Conservation (phyloP, 2,888 invertebrate species). For the Leistus spinibarbis region DNA sequence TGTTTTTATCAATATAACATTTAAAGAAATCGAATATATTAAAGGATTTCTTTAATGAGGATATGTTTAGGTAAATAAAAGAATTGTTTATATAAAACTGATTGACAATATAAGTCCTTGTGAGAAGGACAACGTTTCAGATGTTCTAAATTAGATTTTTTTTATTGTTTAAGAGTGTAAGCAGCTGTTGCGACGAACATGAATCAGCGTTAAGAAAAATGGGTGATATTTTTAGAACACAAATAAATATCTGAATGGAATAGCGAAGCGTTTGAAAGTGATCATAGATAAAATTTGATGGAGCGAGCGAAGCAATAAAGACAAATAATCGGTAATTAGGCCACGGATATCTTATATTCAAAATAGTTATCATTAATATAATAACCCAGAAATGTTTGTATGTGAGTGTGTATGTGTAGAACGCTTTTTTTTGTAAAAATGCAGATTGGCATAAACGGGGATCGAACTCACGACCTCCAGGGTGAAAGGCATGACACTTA, state of each 20-base stretch:
- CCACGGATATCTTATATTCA: too few relatives aligned
- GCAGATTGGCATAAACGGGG: too few relatives aligned
- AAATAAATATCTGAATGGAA: constrained; percentile 13
- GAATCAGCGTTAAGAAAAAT: not conserved
- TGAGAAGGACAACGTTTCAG: constrained; percentile 14
- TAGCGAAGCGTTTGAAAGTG: not conserved
- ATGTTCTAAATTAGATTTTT: constrained; percentile 4
- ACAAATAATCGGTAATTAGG: not conserved
- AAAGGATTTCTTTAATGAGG: not conserved
- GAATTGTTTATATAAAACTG: not conserved
- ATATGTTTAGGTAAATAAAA: not conserved
- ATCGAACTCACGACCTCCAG: too few relatives aligned
- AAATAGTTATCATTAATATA: too few relatives aligned
- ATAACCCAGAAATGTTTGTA: too few relatives aligned
- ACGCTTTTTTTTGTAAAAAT: too few relatives aligned
- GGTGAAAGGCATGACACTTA: too few relatives aligned
- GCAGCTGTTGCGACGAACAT: constrained; percentile 12
- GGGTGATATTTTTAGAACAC: constrained; percentile 19
- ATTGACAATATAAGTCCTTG: not conserved
- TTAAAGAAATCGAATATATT: not conserved
- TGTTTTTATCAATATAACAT: not conserved
- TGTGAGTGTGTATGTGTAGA: too few relatives aligned
- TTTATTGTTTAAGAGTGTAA: constrained; percentile 7
- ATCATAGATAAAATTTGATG: not conserved
- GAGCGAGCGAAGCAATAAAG: not conserved